phyloP scores from a whole-genome alignment of 2,113 vertebrate species.

The Nipponia nippon region DNA sequence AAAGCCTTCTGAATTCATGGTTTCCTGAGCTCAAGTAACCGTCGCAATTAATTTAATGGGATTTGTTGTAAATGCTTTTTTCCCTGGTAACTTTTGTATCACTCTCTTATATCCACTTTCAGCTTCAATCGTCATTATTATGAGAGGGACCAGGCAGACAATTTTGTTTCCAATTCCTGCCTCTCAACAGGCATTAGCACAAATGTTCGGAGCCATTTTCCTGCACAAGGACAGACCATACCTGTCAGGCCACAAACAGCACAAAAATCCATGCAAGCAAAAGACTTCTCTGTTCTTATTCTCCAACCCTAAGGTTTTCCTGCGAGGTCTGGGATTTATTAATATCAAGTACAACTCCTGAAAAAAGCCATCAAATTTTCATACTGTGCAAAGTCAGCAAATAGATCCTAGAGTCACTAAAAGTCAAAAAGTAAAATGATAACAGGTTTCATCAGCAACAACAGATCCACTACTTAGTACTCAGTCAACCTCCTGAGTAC shows the following conservation, averaged over 20 bases:
- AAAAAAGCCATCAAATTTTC: neutral
- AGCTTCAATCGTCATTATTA: neutral
- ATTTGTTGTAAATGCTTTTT: neutral
- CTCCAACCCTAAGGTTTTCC: neutral
- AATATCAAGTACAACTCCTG: neutral
- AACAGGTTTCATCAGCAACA: neutral
- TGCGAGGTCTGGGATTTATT: neutral
- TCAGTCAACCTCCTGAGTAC: accelerated
- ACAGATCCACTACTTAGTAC: neutral
- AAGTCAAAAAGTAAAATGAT: neutral
- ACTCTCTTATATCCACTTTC: neutral
- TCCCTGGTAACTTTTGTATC: neutral
- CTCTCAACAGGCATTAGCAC: neutral
- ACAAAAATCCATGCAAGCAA: neutral
- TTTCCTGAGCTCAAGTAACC: neutral
- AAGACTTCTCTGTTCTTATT: neutral
- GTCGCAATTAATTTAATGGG: neutral
- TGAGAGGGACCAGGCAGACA: neutral
- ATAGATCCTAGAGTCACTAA: neutral
- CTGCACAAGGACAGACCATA: neutral
- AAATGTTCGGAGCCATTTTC: neutral
- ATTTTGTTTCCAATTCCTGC: neutral
- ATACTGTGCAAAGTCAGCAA: neutral
- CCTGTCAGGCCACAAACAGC: neutral
- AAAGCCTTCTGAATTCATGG: neutral